Evolutionary conservation across 2,888 invertebrate genomes (phyloP).

Genomic region (Frankliniella intonsa): DNA sequence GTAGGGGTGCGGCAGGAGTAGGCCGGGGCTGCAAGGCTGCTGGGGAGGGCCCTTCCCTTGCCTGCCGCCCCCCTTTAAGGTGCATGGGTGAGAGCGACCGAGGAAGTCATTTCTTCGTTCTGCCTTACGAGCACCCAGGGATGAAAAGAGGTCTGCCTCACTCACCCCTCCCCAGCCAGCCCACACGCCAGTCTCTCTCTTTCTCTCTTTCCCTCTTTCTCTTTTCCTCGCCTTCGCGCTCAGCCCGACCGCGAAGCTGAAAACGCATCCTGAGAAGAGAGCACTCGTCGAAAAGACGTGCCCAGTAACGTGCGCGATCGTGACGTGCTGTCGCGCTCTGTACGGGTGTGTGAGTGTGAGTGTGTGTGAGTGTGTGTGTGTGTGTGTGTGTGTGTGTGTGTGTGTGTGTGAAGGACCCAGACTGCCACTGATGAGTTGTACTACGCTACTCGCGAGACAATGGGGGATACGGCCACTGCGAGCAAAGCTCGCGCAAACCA

Average conservation of each 20-base stretch:
- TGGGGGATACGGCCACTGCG: too few relatives aligned
- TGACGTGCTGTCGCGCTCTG: background rate
- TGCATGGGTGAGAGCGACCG: background rate
- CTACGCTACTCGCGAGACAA: too few relatives aligned
- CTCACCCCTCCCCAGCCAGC: too few relatives aligned
- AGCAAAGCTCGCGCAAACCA: too few relatives aligned
- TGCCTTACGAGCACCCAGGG: slow-evolving; percentile 5
- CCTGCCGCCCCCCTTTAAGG: too few relatives aligned
- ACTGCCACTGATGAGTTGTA: background rate
- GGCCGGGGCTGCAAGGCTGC: background rate
- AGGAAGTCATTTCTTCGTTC: slow-evolving; percentile 25
- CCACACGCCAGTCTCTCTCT: too few relatives aligned
- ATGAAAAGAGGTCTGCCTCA: background rate
- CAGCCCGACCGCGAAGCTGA: background rate
- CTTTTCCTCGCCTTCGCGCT: too few relatives aligned
- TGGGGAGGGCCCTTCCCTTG: too few relatives aligned
- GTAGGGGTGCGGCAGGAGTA: background rate
- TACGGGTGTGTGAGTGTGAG: too few relatives aligned
- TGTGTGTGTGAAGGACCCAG: background rate
- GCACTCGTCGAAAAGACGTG: background rate
- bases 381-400: background rate
- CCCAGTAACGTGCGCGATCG: too few relatives aligned
- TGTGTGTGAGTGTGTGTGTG: background rate
- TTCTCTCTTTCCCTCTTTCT: too few relatives aligned
- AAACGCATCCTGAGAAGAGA: background rate